Base-by-base conservation (phyloP, 2,113 vertebrate species). In the Microcebus murinus region DNA sequence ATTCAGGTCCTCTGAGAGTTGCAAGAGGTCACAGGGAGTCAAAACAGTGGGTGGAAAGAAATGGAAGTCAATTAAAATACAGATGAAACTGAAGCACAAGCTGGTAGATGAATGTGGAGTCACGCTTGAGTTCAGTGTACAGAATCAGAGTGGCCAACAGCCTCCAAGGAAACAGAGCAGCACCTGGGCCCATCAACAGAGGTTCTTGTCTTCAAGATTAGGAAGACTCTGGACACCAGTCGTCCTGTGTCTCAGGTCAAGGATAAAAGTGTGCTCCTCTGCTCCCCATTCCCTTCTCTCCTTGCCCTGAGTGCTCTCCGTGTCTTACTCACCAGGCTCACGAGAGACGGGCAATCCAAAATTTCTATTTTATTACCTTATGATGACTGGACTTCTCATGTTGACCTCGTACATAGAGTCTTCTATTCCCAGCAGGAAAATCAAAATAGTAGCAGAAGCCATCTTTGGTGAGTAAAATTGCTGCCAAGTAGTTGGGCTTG, bases 1-100 rank as follows among this genome's bases (percentile, higher is more conserved):
- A 80, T 83, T 73, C n/a, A 21, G 90, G 29, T 74, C 76, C 81
- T 84, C 94, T n/a, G 48, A 95, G 80, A 92, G 82, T 13, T 34
- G 61, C 36, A 34, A 73, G 81, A 82, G 71, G 71, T 52, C 59
- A 86, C 74, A 82, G 65, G 55, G 36, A 71, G n/a, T 59, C 57
- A 84, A 77, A 91, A 86, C 4, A 45, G 57, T 55, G 74, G 59
- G 59, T 86, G 52, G 80, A 65, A 74, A 89, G 25, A 84, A 77
- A 73, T 57, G 57, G 61, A 81, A 92, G n/a, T 79, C 55, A 80
- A 89, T 94, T 74, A 61, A 48, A 50, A 61, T 8, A 39, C 8
- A 29, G 20, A 17, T 6, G 36, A 63, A 85, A 45, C 8, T 1
- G 27, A 45, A 68, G 76, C 65, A 21, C 34, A n/a, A 34, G 48